Evolutionary conservation across 2,888 invertebrate species (phyloP).

Genomic region (Diogma glabrata): DNA sequence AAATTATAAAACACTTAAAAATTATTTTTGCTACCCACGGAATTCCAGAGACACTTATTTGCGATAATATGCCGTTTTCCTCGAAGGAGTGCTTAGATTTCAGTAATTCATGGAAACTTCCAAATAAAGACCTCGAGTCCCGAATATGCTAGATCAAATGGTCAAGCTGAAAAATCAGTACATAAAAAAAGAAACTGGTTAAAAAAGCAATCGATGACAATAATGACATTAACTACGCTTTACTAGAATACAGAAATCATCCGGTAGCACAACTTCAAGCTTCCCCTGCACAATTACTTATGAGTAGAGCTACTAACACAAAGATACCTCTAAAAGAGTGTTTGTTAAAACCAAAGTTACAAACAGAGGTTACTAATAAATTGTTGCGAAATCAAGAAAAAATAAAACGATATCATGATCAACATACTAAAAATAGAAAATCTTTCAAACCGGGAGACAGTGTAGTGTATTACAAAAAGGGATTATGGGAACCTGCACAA

Average conservation of each 20-base stretch:
- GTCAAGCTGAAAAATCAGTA: background rate
- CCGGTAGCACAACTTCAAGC: background rate
- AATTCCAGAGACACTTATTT: background rate
- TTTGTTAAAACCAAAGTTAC: background rate
- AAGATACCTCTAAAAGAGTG: background rate
- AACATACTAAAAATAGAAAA: too few relatives aligned
- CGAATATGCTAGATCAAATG: background rate
- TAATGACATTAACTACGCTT: background rate
- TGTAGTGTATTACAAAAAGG: too few relatives aligned
- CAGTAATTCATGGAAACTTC: background rate
- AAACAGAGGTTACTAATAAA: too few relatives aligned
- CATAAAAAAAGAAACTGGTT: background rate
- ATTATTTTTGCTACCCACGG: constrained; percentile 15
- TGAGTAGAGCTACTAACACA: background rate
- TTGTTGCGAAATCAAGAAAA: background rate
- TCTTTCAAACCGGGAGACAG: too few relatives aligned
- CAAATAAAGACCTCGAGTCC: background rate
- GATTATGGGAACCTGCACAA: too few relatives aligned
- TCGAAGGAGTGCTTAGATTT: constrained; percentile 3
- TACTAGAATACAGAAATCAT: constrained; percentile 2
- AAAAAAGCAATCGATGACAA: background rate
- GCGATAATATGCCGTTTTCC: constrained; percentile 7
- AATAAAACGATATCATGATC: background rate
- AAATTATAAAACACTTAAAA: constrained; percentile 14
- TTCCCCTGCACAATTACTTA: too few relatives aligned